These are phyloP conservation scores for Lucilia sericata DNA, from an alignment of 1,140 invertebrate species.

Conservation along the genomic window DNA sequence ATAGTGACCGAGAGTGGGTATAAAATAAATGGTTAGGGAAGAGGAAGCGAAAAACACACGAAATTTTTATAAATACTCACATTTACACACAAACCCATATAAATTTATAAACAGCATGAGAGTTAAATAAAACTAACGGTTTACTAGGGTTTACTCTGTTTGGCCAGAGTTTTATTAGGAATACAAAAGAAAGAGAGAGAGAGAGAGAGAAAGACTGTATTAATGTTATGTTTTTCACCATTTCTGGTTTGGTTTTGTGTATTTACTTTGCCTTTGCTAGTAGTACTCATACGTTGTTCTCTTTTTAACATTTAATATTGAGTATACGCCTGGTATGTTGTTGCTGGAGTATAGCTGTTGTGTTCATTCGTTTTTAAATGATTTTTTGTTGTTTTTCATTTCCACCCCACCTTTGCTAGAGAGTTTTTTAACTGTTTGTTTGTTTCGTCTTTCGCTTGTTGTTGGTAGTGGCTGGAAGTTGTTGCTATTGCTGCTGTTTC, in stretches of 20 bases:
- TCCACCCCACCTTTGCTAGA: not conserved
- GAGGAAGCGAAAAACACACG: not conserved
- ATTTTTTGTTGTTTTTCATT: not conserved
- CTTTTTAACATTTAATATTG: not conserved
- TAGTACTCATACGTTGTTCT: not conserved
- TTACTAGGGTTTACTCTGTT: not conserved
- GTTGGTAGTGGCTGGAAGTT: not conserved
- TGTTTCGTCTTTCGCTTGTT: not conserved
- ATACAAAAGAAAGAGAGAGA: not conserved
- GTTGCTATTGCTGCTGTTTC: not conserved
- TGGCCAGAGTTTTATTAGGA: not conserved
- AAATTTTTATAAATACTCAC: not conserved
- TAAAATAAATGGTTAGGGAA: no score
- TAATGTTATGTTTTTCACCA: not conserved
- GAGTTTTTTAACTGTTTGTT: not conserved
- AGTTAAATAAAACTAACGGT: conserved; percentile 20
- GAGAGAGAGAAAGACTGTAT: not conserved
- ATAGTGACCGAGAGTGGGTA: no score
- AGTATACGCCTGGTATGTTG: not conserved
- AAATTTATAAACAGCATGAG: not conserved
- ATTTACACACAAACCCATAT: not conserved
- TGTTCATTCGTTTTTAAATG: not conserved
- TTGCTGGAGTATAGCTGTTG: not conserved
- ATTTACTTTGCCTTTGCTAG: not conserved
- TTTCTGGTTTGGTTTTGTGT: not conserved